These are phyloP conservation scores for Orthonyx spaldingii DNA, from an alignment of 2,113 vertebrate species.

Conservation along the genomic window DNA sequence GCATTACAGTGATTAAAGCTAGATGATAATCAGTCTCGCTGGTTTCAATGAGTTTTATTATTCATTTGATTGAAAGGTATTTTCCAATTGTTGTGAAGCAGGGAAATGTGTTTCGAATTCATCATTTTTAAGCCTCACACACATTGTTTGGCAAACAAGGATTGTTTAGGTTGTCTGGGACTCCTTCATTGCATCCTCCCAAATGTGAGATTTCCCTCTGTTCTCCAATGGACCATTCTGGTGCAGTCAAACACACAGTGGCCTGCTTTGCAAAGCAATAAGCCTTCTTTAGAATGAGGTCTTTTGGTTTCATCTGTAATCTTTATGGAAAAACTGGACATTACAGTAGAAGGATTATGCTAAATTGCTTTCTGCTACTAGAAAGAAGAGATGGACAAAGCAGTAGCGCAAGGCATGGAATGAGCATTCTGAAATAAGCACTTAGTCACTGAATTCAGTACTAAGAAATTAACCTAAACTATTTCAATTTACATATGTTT, in stretches of 20 bases:
- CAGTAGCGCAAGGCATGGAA: slow-evolving; percentile 25
- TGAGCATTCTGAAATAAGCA: slow-evolving; percentile 37
- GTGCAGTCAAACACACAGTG: not conserved
- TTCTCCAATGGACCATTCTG: slow-evolving; percentile 7
- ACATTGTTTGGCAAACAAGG: not conserved
- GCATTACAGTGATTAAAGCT: slow-evolving; percentile 22
- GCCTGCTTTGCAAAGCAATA: slow-evolving; percentile 28
- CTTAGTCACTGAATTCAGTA: slow-evolving; percentile 24
- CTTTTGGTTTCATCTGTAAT: slow-evolving; percentile 42
- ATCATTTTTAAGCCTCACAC: slow-evolving; percentile 17
- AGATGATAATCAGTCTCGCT: slow-evolving; percentile 27
- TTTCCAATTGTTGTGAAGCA: slow-evolving; percentile 45
- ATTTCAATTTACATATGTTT: slow-evolving; percentile 60
- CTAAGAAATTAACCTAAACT: slow-evolving; percentile 34
- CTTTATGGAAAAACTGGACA: slow-evolving; percentile 49
- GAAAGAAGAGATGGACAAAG: slow-evolving; percentile 44
- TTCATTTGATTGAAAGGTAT: slow-evolving; percentile 59
- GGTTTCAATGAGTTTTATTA: slow-evolving; percentile 35
- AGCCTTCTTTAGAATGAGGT: slow-evolving; percentile 47
- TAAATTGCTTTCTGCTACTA: slow-evolving; percentile 39
- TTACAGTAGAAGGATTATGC: slow-evolving; percentile 65
- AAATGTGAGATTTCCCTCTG: slow-evolving; percentile 33
- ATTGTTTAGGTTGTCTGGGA: slow-evolving; percentile 36
- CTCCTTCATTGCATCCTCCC: not conserved
- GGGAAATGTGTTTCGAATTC: slow-evolving; percentile 26